Conservation (phyloP, 1,140 invertebrate species). For the Sycophaga agraensis region DNA sequence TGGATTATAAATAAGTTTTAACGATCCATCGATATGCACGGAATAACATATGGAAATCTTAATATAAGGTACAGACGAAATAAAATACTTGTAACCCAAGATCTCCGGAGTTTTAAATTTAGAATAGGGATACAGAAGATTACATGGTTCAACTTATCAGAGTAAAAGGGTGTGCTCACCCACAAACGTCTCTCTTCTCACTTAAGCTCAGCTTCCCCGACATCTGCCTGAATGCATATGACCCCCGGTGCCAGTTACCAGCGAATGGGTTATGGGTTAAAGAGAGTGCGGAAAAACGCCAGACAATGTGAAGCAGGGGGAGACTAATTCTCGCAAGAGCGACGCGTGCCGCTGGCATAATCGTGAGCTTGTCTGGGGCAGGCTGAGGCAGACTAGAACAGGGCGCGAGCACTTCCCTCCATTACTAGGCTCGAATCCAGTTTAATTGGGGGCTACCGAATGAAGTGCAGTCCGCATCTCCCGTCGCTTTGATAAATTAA, state of each 20-base stretch:
- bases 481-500: neutral
- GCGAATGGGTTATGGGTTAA: neutral
- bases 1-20: no score
- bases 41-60: no score
- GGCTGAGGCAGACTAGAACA: no score
- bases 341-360: constrained; percentile 26
- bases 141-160: neutral
- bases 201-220: neutral
- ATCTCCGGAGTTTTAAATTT: no score
- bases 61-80: no score
- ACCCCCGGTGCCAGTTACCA: neutral
- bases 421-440: neutral
- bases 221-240: neutral
- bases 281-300: neutral
- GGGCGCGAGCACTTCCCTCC: neutral
- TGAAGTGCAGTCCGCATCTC: neutral
- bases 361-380: no score
- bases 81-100: no score
- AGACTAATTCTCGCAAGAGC: neutral
- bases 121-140: no score
- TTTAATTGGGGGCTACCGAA: constrained; percentile 12
- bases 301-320: neutral
- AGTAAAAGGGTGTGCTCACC: neutral
- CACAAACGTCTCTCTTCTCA: neutral
- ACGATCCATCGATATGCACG: no score